These are phyloP conservation scores for Synaphobranchus kaupii DNA, from an alignment of 2,797 vertebrate genomes.

Conservation along the genomic window DNA sequence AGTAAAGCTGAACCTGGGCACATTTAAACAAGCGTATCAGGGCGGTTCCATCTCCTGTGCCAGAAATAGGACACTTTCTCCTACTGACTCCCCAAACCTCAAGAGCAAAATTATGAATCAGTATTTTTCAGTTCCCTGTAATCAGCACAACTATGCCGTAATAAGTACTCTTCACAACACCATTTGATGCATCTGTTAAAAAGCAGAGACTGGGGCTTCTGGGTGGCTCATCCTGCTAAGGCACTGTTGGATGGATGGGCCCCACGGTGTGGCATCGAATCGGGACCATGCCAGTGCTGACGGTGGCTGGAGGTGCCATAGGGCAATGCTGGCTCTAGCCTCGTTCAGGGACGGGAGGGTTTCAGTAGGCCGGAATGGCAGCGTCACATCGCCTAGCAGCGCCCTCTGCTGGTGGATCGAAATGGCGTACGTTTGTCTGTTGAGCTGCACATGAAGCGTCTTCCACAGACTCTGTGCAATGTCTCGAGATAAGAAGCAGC, in stretches of 20 bases:
- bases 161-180: background rate
- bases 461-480: too few relatives aligned
- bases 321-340: too few relatives aligned
- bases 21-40: background rate
- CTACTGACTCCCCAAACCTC: background rate
- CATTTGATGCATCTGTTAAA: background rate
- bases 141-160: background rate
- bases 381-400: too few relatives aligned
- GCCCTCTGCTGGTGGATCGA: too few relatives aligned
- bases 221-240: background rate
- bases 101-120: background rate
- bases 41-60: background rate
- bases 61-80: background rate
- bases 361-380: too few relatives aligned
- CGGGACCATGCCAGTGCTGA: too few relatives aligned
- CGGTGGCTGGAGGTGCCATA: too few relatives aligned
- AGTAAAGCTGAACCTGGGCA: background rate
- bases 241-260: background rate
- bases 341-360: too few relatives aligned
- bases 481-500: too few relatives aligned
- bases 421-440: too few relatives aligned
- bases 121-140: background rate
- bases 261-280: too few relatives aligned
- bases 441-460: too few relatives aligned
- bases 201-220: background rate